Evolutionary conservation across 2,113 vertebrate genomes (phyloP).

Genomic region (Athene noctua): DNA sequence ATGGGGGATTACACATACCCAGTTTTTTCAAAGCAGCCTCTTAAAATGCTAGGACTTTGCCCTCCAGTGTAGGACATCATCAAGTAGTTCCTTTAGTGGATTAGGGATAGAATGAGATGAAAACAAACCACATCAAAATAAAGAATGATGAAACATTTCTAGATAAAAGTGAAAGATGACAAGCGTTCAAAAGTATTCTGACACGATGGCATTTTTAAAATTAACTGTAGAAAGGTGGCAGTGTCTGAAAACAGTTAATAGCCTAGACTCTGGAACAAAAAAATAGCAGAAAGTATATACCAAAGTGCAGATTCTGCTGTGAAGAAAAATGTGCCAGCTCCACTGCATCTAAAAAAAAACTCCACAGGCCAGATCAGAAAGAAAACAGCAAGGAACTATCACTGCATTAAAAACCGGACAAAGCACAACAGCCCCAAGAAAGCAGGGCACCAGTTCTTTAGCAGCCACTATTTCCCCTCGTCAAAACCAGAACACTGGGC

Average conservation of each 20-base stretch:
- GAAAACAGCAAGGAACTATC: not conserved
- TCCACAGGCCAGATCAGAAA: not conserved
- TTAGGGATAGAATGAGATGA: not conserved
- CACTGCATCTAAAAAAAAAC: not conserved
- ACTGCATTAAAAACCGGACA: not conserved
- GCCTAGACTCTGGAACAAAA: not conserved
- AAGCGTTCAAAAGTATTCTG: not conserved
- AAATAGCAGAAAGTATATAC: not conserved
- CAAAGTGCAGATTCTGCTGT: not conserved
- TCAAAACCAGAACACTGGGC: not conserved
- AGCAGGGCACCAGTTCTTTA: not conserved
- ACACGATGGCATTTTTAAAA: not conserved
- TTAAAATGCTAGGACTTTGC: not conserved
- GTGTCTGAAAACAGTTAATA: not conserved
- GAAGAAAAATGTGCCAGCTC: not conserved
- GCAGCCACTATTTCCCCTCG: not conserved
- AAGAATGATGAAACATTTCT: not conserved
- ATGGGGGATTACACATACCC: fast-evolving
- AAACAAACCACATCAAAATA: slow-evolving; percentile 6
- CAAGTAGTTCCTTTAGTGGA: not conserved
- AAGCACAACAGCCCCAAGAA: not conserved
- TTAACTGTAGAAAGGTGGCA: not conserved
- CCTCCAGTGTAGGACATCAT: not conserved
- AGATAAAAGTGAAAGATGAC: not conserved
- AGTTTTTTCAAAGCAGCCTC: not conserved